phyloP scores from a whole-genome alignment of 2,888 invertebrate genomes.

The Argyra leucocephala region DNA sequence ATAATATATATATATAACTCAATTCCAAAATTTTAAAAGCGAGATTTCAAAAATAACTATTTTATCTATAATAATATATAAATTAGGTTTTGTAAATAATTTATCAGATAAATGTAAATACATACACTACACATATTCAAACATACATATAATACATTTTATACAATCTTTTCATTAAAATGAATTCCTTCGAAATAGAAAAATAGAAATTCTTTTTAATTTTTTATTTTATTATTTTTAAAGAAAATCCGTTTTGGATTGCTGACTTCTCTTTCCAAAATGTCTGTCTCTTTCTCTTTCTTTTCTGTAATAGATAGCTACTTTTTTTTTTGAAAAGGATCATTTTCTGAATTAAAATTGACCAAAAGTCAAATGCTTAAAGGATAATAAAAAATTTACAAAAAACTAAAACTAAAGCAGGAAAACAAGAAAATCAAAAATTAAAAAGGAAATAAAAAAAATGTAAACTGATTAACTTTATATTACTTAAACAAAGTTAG shows the following conservation, averaged over 20 bases:
- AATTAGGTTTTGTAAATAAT: no score
- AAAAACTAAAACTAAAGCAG: background rate
- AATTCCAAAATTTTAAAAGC: no score
- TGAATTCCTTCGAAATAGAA: background rate
- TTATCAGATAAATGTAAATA: background rate
- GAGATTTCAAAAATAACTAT: no score
- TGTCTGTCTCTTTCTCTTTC: background rate
- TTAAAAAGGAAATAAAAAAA: no score
- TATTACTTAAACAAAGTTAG: no score
- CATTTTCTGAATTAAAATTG: background rate
- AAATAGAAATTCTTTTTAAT: no score
- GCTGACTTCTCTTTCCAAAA: background rate
- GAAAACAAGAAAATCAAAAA: background rate
- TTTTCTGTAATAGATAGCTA: background rate
- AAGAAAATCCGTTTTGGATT: background rate
- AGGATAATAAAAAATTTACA: background rate
- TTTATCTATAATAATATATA: no score
- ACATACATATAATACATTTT: background rate
- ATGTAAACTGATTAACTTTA: no score
- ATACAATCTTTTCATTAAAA: background rate
- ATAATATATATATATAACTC: no score
- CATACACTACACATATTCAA: no score
- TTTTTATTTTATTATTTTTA: no score
- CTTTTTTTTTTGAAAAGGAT: background rate
- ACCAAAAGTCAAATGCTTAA: constrained; percentile 3